A percentile compares a stretch with the other conserved stretches of the same genome.
Conservation (phyloP, 2,113 vertebrate genomes). For the Caranx melampygus region DNA sequence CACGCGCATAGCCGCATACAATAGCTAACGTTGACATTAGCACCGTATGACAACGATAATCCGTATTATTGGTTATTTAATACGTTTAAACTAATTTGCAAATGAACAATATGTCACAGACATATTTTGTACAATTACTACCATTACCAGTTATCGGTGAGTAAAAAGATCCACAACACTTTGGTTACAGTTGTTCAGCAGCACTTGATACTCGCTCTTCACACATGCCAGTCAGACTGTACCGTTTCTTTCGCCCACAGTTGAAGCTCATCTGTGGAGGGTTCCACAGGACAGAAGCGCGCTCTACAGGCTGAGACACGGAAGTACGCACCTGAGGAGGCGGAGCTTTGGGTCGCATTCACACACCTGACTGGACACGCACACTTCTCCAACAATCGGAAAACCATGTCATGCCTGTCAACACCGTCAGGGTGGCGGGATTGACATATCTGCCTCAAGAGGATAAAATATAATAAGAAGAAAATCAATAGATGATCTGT, state of each 20-base stretch:
- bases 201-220: too few relatives aligned
- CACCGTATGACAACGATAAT: background rate
- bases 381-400: background rate
- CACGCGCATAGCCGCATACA: background rate
- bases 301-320: constrained; percentile 28
- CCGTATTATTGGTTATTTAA: too few relatives aligned
- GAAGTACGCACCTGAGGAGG: constrained; percentile 26
- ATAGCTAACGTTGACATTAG: background rate
- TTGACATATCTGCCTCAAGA: background rate
- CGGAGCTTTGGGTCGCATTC: constrained; percentile 21
- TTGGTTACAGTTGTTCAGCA: too few relatives aligned
- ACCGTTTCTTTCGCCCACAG: constrained; percentile 70
- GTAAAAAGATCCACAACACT: too few relatives aligned
- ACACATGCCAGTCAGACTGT: too few relatives aligned
- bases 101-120: background rate
- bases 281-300: constrained; percentile 24
- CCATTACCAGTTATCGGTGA: too few relatives aligned
- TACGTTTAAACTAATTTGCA: too few relatives aligned
- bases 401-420: background rate
- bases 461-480: background rate
- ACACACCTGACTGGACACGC: background rate
- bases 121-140: too few relatives aligned
- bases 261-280: constrained; percentile 75
- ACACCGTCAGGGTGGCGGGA: background rate
- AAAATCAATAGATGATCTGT: background rate